Conservation (phyloP, 2,797 vertebrate genomes). For the Euthynnus affinis region DNA sequence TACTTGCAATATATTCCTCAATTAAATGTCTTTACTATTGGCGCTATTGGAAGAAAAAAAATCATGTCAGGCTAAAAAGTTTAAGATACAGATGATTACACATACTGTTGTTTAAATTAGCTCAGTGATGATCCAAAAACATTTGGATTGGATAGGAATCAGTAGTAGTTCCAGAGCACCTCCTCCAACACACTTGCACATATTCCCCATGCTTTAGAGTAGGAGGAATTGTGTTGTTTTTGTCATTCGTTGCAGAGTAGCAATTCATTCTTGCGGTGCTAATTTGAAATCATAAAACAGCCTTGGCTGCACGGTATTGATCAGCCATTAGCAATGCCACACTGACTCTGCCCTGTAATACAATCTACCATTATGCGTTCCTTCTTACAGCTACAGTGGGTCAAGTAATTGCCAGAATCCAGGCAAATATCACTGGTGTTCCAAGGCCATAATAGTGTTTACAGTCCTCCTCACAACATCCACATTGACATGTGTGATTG, state of each 20-base stretch:
- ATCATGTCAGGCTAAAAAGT: background rate
- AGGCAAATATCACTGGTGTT: constrained; percentile 44
- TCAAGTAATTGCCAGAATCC: constrained; percentile 62
- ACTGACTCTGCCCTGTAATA: constrained; percentile 65
- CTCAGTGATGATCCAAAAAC: constrained; percentile 20
- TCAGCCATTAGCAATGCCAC: constrained; percentile 72
- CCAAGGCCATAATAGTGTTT: constrained; percentile 33
- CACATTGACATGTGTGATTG: constrained; percentile 12
- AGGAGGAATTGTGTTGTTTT: constrained; percentile 46
- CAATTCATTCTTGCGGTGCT: constrained; percentile 59
- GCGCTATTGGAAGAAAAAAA: too few species aligned
- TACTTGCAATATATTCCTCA: background rate
- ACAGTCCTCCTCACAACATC: constrained; percentile 26
- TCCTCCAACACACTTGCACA: constrained; percentile 2
- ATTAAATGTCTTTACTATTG: constrained; percentile 7
- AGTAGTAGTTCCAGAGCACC: background rate
- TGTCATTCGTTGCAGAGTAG: constrained; percentile 53
- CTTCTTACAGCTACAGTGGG: constrained; percentile 52
- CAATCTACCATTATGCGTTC: constrained; percentile 62
- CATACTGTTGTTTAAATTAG: constrained; percentile 2
- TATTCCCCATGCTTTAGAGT: background rate
- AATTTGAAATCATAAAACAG: constrained; percentile 75
- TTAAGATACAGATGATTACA: background rate
- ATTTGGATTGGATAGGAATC: constrained; percentile 11
- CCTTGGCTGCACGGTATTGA: constrained; percentile 68